phyloP scores from a whole-genome alignment of 2,113 vertebrate genomes.

The Syngnathus scovelli region DNA sequence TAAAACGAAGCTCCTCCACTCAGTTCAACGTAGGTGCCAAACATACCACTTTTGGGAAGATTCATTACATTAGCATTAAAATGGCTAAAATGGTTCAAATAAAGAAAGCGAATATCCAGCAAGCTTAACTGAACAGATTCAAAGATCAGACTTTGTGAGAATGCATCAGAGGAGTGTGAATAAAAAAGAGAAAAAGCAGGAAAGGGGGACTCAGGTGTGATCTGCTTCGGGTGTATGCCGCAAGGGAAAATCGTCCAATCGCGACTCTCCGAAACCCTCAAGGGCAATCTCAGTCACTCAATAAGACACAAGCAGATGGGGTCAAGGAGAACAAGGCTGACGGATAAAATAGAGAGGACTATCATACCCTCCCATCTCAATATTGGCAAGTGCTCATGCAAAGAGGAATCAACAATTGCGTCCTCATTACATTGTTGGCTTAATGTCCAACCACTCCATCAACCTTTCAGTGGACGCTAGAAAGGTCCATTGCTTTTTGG shows the following conservation, averaged over 20 bases:
- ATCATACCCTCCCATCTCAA: conserved; percentile 33
- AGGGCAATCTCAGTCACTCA: conserved; percentile 61
- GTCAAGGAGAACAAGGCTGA: conserved; percentile 42
- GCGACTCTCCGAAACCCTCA: conserved; percentile 50
- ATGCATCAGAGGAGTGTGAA: conserved; percentile 30
- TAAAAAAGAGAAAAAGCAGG: conserved; percentile 13
- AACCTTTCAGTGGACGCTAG: conserved; percentile 8
- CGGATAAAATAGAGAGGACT: conserved; percentile 46
- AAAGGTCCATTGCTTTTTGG: conserved; percentile 19
- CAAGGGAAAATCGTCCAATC: conserved; percentile 52
- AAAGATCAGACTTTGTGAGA: conserved; percentile 16
- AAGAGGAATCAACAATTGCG: conserved; percentile 54
- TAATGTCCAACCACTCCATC: neutral
- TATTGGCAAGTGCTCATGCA: conserved; percentile 30
- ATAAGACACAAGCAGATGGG: conserved; percentile 51
- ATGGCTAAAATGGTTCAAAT: neutral
- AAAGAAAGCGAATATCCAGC: neutral
- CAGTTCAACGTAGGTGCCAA: too few relatives aligned
- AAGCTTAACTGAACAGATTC: conserved; percentile 11
- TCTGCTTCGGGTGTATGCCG: conserved; percentile 33
- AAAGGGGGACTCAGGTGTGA: conserved; percentile 41
- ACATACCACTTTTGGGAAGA: neutral
- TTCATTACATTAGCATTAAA: neutral
- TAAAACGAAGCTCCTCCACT: too few relatives aligned
- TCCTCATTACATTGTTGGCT: conserved; percentile 44